phyloP scores from a whole-genome alignment of 2,888 invertebrate genomes.

The Andrena dorsata region DNA sequence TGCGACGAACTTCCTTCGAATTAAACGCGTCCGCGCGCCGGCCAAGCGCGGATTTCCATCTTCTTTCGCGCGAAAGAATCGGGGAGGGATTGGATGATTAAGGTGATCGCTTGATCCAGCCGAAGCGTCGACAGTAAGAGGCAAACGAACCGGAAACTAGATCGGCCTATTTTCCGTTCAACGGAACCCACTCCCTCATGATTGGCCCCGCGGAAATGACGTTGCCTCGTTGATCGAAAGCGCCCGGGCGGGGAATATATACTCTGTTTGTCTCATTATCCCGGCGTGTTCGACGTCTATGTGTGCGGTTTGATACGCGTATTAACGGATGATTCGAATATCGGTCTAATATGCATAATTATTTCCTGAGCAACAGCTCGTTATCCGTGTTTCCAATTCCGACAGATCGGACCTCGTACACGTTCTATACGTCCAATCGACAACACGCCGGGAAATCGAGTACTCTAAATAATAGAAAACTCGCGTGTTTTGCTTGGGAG shows the following conservation, averaged over 20 bases:
- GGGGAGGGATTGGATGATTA: not conserved
- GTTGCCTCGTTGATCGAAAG: slow-evolving; percentile 33
- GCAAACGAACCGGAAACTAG: slow-evolving; percentile 34
- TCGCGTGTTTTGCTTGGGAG: not conserved
- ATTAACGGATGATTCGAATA: slow-evolving; percentile 46
- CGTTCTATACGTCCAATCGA: not conserved
- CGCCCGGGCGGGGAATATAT: slow-evolving; percentile 15
- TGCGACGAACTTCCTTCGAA: not conserved
- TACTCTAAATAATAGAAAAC: not conserved
- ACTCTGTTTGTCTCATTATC: slow-evolving; percentile 47
- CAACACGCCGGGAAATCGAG: not conserved
- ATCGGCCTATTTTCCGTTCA: slow-evolving; percentile 33
- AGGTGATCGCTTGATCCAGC: not conserved
- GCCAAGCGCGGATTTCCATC: not conserved
- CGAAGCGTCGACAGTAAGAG: slow-evolving; percentile 1
- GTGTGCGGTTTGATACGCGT: slow-evolving; percentile 24
- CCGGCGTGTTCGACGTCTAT: not conserved
- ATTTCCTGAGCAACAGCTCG: slow-evolving; percentile 52
- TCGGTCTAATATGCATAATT: slow-evolving; percentile 53
- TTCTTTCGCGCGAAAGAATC: not conserved
- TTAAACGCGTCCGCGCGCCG: not conserved
- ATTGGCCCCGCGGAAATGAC: slow-evolving; percentile 22
- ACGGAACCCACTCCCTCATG: not conserved
- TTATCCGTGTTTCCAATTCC: slow-evolving; percentile 46
- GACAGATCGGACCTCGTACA: slow-evolving; percentile 1